Evolutionary conservation across 2,797 vertebrate genomes (phyloP).

Genomic region (Chelon labrosus): DNA sequence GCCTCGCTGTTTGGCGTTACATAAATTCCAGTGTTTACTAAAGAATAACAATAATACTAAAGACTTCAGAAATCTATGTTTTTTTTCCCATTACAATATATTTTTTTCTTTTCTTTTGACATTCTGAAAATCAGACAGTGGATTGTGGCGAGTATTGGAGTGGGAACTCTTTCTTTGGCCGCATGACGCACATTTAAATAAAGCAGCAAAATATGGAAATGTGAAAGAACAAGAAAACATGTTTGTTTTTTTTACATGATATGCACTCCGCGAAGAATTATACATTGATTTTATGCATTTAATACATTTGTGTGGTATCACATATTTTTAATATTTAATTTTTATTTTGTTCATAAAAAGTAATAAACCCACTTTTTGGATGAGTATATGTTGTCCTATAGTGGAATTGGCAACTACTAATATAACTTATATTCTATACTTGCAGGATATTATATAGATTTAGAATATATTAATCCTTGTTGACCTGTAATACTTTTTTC

Average conservation of each 20-base stretch:
- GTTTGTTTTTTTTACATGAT: background rate
- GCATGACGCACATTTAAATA: too few relatives aligned
- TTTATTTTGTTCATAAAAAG: background rate
- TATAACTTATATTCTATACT: background rate
- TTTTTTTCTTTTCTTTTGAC: background rate
- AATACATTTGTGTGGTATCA: background rate
- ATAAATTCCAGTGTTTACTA: background rate
- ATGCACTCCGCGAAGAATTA: background rate
- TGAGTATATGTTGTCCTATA: background rate
- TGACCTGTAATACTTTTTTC: too few relatives aligned
- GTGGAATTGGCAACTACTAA: too few relatives aligned
- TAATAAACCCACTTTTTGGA: background rate
- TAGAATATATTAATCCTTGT: too few relatives aligned
- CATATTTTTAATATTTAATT: background rate
- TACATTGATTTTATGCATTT: background rate
- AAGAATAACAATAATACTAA: background rate
- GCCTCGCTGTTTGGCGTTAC: background rate
- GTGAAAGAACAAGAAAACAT: background rate
- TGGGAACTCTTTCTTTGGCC: background rate
- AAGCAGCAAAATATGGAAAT: background rate
- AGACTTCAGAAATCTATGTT: background rate
- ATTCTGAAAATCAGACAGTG: background rate
- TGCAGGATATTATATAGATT: background rate
- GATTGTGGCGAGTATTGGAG: background rate
- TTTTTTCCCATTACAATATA: background rate